These are phyloP conservation scores for Coregonus suidteri DNA, from an alignment of 2,797 vertebrate species.

Conservation along the genomic window DNA sequence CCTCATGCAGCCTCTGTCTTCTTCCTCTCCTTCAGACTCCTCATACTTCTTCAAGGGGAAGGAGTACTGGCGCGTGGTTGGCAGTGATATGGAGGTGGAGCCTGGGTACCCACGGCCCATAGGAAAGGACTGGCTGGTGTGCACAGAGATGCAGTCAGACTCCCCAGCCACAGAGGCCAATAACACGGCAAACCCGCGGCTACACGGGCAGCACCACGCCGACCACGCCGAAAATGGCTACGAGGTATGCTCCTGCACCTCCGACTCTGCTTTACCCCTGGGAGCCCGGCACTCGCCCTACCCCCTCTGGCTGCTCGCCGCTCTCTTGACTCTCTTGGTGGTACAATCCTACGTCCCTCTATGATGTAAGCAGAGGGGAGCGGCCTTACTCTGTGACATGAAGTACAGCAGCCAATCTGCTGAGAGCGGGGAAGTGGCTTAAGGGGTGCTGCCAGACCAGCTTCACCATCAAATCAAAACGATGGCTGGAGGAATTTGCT, in stretches of 20 bases:
- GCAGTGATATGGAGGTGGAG: slow-evolving; percentile 85
- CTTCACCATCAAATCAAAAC: slow-evolving; percentile 2
- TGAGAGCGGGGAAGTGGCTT: slow-evolving; percentile 13
- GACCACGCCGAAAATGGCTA: slow-evolving; percentile 82
- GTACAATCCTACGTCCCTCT: slow-evolving; percentile 34
- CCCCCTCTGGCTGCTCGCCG: slow-evolving; percentile 36
- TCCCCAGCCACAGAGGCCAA: slow-evolving; percentile 70
- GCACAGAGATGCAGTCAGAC: slow-evolving; percentile 82
- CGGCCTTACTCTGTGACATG: neutral
- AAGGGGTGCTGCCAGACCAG: neutral
- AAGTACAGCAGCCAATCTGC: slow-evolving; percentile 26
- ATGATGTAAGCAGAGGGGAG: slow-evolving; percentile 40
- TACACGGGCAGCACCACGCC: slow-evolving; percentile 72
- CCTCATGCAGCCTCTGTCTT: neutral
- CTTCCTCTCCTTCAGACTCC: slow-evolving; percentile 72
- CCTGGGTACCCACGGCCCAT: slow-evolving; percentile 84
- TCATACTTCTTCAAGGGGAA: slow-evolving; percentile 95
- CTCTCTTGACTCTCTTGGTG: slow-evolving; percentile 64
- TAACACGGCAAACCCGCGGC: slow-evolving; percentile 67
- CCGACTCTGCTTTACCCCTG: slow-evolving; percentile 63
- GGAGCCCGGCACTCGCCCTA: slow-evolving; percentile 44
- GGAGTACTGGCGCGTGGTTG: slow-evolving; percentile 91
- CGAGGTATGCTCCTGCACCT: slow-evolving; percentile 93
- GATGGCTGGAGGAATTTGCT: slow-evolving; percentile 28
- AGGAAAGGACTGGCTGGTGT: slow-evolving; percentile 91